These are phyloP conservation scores for Acanthornis magna DNA, from an alignment of 2,797 vertebrate genomes.

Conservation along the genomic window DNA sequence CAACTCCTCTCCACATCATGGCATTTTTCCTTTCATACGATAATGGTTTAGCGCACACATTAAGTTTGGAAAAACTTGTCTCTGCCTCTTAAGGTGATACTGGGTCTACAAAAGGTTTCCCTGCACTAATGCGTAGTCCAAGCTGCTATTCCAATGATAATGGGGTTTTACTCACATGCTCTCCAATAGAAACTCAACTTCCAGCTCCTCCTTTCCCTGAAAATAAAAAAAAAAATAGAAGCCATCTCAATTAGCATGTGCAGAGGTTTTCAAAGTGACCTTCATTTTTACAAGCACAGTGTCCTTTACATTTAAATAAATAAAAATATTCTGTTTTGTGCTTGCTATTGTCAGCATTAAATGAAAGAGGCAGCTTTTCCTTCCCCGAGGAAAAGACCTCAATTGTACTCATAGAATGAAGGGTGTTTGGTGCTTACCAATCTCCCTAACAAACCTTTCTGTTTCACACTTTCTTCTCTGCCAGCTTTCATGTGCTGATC, in stretches of 20 bases:
- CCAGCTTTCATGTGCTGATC: neutral
- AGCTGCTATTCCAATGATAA: neutral
- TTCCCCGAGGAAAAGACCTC: neutral
- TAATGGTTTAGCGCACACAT: neutral
- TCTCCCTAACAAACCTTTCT: neutral
- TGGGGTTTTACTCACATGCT: constrained; percentile 71
- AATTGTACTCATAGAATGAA: neutral
- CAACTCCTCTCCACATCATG: neutral
- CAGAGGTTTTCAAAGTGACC: neutral
- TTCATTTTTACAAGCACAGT: neutral
- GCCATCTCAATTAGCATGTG: neutral
- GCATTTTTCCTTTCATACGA: neutral
- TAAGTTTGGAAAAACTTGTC: neutral
- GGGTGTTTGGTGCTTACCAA: neutral
- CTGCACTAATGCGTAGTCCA: neutral
- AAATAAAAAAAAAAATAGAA: neutral
- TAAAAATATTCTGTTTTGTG: neutral
- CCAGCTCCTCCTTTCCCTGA: constrained; percentile 71
- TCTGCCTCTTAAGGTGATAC: neutral
- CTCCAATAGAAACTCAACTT: constrained; percentile 79
- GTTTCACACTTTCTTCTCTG: neutral
- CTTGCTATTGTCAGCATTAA: neutral
- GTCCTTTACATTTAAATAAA: neutral
- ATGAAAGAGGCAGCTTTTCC: neutral
- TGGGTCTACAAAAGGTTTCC: neutral